Evolutionary conservation across 2,113 vertebrate genomes (phyloP).

Genomic region (Catharus fuscescens): DNA sequence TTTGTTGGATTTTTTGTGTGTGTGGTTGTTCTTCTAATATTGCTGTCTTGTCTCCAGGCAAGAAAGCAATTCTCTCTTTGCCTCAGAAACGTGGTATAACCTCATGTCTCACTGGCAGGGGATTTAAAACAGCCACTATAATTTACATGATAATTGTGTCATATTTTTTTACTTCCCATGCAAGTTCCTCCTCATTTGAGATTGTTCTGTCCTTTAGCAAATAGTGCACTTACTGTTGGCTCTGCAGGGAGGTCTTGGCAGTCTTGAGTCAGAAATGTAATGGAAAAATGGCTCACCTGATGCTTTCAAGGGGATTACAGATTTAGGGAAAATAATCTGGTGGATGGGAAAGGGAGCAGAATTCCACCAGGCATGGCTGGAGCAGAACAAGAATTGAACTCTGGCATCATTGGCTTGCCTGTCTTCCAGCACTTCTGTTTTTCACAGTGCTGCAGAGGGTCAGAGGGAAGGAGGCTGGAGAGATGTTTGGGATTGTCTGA

Average conservation of each 20-base stretch:
- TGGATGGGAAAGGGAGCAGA: background rate
- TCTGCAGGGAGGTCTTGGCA: conserved; percentile 18
- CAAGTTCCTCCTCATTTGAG: conserved; percentile 26
- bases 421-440: background rate
- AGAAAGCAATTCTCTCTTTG: conserved; percentile 45
- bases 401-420: background rate
- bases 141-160: conserved; percentile 59
- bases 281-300: conserved; percentile 41
- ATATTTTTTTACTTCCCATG: conserved; percentile 23
- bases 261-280: conserved; percentile 3
- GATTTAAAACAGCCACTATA: conserved; percentile 42
- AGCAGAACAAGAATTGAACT: background rate
- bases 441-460: background rate
- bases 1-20: background rate
- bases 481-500: background rate
- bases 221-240: conserved; percentile 3
- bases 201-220: conserved; percentile 36
- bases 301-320: conserved; percentile 43
- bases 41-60: conserved; percentile 37
- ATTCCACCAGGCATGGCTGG: background rate
- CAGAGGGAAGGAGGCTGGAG: background rate
- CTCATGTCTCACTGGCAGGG: conserved; percentile 37
- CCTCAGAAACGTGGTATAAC: conserved; percentile 25
- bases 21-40: background rate
- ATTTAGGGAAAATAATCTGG: conserved; percentile 27